Evolutionary conservation across 2,113 vertebrate species (phyloP), one percentile per base, ranked within the genome.

Genomic region (mouse (Mus musculus)): DNA sequence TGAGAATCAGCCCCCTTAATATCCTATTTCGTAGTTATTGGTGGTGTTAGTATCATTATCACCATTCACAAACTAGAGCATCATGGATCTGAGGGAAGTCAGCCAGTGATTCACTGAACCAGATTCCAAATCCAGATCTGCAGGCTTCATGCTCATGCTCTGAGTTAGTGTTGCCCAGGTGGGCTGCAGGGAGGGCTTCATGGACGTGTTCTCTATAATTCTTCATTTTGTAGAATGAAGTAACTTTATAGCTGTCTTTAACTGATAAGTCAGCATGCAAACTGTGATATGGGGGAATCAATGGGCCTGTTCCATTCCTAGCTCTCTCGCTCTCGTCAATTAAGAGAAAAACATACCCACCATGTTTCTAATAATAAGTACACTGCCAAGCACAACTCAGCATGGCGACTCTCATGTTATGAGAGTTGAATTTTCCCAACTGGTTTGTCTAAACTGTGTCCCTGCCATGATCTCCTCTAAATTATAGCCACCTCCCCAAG

Each of bases 401-500:
- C 5, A 49, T 52, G 88, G 14, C 19, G 77, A 65, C 13, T 56
- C 39, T 72, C 19, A 71, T 28, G 39, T 54, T 87, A 39, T 33
- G 26, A 65, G 91, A 91, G 30, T 1, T 46, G 28, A 89, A 93
- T 77, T 16, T 72, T 13, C 75, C 26, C 12, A 88, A 77, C 16
- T 17, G 88, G 33, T 86, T 85, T 96, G 87, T 63, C 95, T 61
- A 90, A 72, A 96, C 19, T 75, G 56, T 59, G 10, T 24, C 67
- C 19, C 87, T 63, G 14, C 77, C 76, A n/a, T 5, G 5, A 5
- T 36, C 4, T n/a, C 30, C 67, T 95, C 36, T 89, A 89, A 39
- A 80, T 52, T 9, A 46, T 12, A 67, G 5, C 71, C 26, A 22
- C 20, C 26, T 59, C 46, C 49, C 36, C 46, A 56, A 26, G n/a